Base-by-base conservation (phyloP, 2,888 invertebrate genomes). In the Philopedon plagiatum region DNA sequence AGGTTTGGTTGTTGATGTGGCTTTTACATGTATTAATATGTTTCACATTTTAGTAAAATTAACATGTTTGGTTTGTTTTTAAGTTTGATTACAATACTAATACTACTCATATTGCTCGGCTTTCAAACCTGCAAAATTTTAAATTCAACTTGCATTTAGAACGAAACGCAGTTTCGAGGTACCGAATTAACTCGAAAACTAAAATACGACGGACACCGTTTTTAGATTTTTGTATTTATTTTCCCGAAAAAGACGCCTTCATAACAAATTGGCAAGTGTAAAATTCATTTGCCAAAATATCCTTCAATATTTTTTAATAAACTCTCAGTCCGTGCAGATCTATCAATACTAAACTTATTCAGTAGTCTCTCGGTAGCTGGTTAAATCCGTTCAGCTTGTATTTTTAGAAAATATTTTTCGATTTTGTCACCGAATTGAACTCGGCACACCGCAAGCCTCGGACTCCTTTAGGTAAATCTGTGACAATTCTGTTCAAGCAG, bases 251-350 rank as follows among this genome's bases (percentile, higher is more conserved):
- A 60, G 15, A 29, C 26, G 70, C 41, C 29, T 51, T 34, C 46
- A 71, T 63, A 60, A 44, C 32, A 15, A 29, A 29, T 71, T 71
- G 71, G 71, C 65, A 71, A 61, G 71, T 21, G 19, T 13, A 51
- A 68, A 61, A 61, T 68, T 61, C 68, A 69, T 70, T 61, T 64
- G 65, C 71, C 39, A 60, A 71, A 65, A 71, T 71, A 71, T 71
- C 71, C 69, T 65, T 71, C 65, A 65, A 71, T 71, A 65, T 71
- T 71, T 54, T 71, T 71, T 71, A 61, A 71, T 65, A 71, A 65
- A 58, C 60, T 51, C 54, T 57, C 13, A 18, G 39, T 39, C 37
- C 57, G 71, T 65, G 65, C 71, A 66, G 66, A 71, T 71, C 71
- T 71, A 71, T 71, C 71, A 66, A 71, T 71, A 71, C 46, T 19